Percentiles rank a stretch among this genome's conserved stretches.
Evolutionary conservation across 2,888 invertebrate species (phyloP).

Genomic region (Volucella bombylans): DNA sequence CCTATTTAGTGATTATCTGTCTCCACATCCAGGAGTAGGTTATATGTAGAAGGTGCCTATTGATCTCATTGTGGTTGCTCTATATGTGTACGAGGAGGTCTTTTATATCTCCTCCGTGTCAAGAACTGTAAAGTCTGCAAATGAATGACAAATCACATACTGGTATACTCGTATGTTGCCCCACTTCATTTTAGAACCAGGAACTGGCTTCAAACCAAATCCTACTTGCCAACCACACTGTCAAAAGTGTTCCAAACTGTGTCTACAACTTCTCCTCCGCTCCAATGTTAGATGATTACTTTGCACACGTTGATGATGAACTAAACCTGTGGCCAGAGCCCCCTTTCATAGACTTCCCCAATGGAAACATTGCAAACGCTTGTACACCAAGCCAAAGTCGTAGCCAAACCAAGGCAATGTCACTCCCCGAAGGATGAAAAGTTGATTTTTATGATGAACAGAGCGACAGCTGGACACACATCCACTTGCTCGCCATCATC

Average conservation of each 20-base stretch:
- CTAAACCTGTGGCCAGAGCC: conserved; percentile 59
- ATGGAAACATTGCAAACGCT: conserved; percentile 2
- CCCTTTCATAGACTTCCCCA: conserved; percentile 58
- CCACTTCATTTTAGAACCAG: no score
- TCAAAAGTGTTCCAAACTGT: conserved; percentile 10
- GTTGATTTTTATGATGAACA: conserved; percentile 74
- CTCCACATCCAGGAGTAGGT: no score
- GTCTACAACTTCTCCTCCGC: conserved; percentile 17
- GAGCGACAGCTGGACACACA: conserved; percentile 71
- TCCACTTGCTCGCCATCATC: conserved; percentile 27
- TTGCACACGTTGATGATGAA: conserved; percentile 46
- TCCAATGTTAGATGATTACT: conserved; percentile 35
- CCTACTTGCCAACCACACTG: conserved; percentile 32
- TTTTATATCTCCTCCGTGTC: no score
- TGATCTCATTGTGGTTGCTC: no score
- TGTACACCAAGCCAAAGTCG: conserved; percentile 25
- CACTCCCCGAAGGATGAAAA: conserved; percentile 73
- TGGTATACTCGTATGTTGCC: no score
- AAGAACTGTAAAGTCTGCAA: no score
- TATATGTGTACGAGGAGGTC: no score
- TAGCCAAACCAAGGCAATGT: conserved; percentile 26
- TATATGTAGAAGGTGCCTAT: no score
- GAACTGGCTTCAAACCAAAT: neutral
- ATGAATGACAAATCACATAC: neutral
- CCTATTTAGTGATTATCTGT: no score